Conservation (phyloP, 2,113 vertebrate species). For the Oxygymnocypris stewartii region DNA sequence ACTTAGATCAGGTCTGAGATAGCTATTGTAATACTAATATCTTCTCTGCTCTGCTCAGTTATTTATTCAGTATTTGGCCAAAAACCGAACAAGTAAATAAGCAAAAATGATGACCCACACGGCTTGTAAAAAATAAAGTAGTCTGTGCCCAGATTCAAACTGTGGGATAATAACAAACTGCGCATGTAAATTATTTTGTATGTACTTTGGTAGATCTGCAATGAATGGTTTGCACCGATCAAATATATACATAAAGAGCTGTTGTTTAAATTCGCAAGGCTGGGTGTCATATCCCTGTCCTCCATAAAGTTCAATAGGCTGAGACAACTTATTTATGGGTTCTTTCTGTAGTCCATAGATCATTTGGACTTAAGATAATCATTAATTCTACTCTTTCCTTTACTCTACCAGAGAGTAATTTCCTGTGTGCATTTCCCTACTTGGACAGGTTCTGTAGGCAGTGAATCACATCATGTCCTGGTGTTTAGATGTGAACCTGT, state of each 20-base stretch:
- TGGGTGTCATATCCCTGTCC: neutral
- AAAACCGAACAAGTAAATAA: neutral
- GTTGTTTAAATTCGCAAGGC: neutral
- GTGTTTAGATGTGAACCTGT: slow-evolving; percentile 7
- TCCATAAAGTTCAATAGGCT: neutral
- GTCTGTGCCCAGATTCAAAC: neutral
- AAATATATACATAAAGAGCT: neutral
- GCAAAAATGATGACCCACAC: neutral
- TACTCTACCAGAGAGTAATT: neutral
- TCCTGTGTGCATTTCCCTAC: neutral
- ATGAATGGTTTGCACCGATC: neutral
- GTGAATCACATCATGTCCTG: neutral
- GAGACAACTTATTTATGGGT: neutral
- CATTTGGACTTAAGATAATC: neutral
- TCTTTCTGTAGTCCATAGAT: neutral
- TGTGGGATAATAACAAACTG: neutral
- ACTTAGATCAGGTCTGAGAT: neutral
- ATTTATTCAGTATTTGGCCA: neutral
- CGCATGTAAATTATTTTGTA: too few species aligned
- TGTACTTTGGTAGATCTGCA: neutral
- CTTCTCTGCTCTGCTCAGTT: neutral
- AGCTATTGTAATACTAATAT: slow-evolving; percentile 17
- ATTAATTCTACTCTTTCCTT: neutral
- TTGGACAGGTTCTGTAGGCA: neutral
- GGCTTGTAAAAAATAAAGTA: slow-evolving; percentile 1